Evolutionary conservation across 2,888 invertebrate species (phyloP).

Genomic region (Teinopalpus imperialis): DNA sequence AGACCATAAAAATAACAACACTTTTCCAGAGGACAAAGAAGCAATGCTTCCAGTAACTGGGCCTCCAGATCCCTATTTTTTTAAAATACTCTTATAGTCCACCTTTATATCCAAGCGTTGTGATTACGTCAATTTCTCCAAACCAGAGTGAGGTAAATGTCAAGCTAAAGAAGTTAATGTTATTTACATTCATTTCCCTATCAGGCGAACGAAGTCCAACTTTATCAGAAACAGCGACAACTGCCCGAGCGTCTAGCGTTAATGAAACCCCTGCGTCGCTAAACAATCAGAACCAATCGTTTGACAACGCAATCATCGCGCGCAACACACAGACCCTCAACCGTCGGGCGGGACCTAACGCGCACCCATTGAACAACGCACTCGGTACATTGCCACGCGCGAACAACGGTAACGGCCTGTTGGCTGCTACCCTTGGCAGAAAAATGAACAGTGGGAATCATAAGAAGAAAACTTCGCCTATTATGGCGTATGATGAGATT

Average conservation of each 20-base stretch:
- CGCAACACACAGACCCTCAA: constrained; percentile 50
- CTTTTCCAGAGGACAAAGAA: too few species aligned
- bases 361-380: constrained; percentile 67
- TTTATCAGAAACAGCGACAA: constrained; percentile 91
- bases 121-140: too few species aligned
- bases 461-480: constrained; percentile 74
- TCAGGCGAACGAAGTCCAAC: constrained; percentile 90
- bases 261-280: constrained; percentile 70
- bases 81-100: too few species aligned
- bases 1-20: too few species aligned
- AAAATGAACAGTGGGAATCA: constrained; percentile 77
- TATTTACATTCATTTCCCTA: too few species aligned
- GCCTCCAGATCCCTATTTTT: too few species aligned
- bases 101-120: too few species aligned
- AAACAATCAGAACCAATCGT: constrained; percentile 54
- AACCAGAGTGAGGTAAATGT: too few species aligned
- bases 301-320: constrained; percentile 56
- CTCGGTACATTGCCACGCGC: constrained; percentile 64
- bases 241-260: constrained; percentile 89
- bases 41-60: too few species aligned
- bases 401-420: constrained; percentile 60
- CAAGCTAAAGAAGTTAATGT: too few species aligned
- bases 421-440: constrained; percentile 70
- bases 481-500: constrained; percentile 82
- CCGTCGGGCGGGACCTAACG: constrained; percentile 55